These are phyloP conservation scores for Bradypus variegatus DNA, from an alignment of 2,797 vertebrate genomes.

Conservation along the genomic window DNA sequence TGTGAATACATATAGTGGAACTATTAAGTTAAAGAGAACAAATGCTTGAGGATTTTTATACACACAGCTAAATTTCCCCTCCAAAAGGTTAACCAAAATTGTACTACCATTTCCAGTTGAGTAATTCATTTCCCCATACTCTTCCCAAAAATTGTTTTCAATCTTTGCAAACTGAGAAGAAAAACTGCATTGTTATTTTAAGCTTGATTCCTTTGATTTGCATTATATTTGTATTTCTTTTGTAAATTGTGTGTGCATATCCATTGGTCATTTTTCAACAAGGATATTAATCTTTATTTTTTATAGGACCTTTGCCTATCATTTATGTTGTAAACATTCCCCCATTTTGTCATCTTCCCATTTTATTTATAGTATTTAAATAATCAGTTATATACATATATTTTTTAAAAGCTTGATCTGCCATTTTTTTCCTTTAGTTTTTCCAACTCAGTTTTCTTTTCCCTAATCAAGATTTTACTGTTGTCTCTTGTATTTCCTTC, in stretches of 20 bases:
- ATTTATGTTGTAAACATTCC: conserved; percentile 11
- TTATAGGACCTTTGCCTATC: not conserved
- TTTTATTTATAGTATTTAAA: conserved; percentile 6
- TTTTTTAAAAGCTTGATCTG: not conserved
- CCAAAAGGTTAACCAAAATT: not conserved
- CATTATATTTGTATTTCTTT: not conserved
- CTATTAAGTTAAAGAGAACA: not conserved
- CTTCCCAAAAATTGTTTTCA: not conserved
- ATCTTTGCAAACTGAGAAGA: not conserved
- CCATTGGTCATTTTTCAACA: not conserved
- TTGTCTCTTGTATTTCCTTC: not conserved
- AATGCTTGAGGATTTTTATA: not conserved
- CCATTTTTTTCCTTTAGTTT: not conserved
- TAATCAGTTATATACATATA: not conserved
- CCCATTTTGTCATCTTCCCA: conserved; percentile 3
- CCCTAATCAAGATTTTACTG: conserved; percentile 9
- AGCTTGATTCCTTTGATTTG: not conserved
- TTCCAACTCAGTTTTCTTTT: conserved; percentile 28
- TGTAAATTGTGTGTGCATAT: not conserved
- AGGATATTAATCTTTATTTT: not conserved
- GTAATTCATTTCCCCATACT: conserved; percentile 10
- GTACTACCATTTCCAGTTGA: not conserved
- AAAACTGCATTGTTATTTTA: not conserved
- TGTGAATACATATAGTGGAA: not conserved
- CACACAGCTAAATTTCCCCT: conserved; percentile 13